These are phyloP conservation scores for Siderastrea radians DNA, from an alignment of 92 coral and sea anemone genomes.

Conservation along the genomic window DNA sequence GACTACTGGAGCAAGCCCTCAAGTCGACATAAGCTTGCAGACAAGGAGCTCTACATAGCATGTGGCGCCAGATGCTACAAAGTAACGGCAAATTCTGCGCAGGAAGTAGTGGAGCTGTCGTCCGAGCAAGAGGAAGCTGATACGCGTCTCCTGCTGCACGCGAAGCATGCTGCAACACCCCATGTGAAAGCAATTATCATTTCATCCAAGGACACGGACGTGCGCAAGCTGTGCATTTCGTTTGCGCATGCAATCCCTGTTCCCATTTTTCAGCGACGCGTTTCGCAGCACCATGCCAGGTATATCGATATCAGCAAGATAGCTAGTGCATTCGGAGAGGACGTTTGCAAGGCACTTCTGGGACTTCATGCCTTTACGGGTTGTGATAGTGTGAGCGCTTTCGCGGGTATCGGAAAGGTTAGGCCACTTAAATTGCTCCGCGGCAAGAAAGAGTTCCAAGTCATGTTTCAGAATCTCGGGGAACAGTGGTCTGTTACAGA, in stretches of 20 bases:
- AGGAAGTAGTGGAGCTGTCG: constrained; percentile 34
- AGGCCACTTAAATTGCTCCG: constrained; percentile 16
- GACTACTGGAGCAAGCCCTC: too few species aligned
- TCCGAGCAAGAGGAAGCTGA: constrained; percentile 40
- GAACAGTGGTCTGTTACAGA: constrained; percentile 21
- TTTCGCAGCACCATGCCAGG: constrained; percentile 24
- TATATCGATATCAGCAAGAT: constrained; percentile 40
- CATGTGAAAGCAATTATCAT: constrained; percentile 28
- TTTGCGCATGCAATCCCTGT: constrained; percentile 34
- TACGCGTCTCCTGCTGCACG: constrained; percentile 20
- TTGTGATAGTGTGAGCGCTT: constrained; percentile 39
- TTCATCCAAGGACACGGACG: constrained; percentile 52
- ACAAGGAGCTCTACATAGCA: constrained; percentile 37
- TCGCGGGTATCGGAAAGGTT: constrained; percentile 44
- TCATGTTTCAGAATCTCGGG: constrained; percentile 26
- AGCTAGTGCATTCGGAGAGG: constrained; percentile 27
- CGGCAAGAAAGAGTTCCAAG: constrained; percentile 15
- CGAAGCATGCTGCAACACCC: too few species aligned
- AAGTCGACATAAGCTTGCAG: constrained; percentile 6
- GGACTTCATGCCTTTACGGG: constrained; percentile 43
- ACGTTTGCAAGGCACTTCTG: constrained; percentile 34
- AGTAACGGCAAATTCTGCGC: constrained; percentile 9
- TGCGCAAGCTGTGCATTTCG: constrained; percentile 23
- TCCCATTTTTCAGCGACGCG: constrained; percentile 35
- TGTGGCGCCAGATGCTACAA: constrained; percentile 35